Conservation (phyloP, 2,797 vertebrate species). For the Odontamblyopus rebecca region DNA sequence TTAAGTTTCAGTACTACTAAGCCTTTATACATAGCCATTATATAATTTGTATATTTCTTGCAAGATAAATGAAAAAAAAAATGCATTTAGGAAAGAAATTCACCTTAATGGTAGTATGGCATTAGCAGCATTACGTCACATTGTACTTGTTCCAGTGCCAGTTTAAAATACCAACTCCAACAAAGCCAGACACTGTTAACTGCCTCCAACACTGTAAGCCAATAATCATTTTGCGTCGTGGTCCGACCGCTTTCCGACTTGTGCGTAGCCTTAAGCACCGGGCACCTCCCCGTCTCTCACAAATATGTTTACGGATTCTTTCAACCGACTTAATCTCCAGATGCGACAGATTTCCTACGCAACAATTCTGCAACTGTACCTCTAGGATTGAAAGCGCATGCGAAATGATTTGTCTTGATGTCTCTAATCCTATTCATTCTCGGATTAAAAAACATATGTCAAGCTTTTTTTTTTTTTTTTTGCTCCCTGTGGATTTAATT, state of each 20-base stretch:
- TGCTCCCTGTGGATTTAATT: conserved; percentile 29
- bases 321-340: conserved; percentile 16
- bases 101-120: no score
- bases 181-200: neutral
- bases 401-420: conserved; percentile 27
- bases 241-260: neutral
- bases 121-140: neutral
- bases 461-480: conserved; percentile 19
- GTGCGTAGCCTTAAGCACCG: conserved; percentile 10
- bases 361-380: conserved; percentile 19
- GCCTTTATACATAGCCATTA: no score
- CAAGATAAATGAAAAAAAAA: no score
- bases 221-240: conserved; percentile 1
- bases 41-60: no score
- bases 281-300: conserved; percentile 21
- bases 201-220: neutral
- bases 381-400: conserved; percentile 26
- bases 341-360: conserved; percentile 22
- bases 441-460: conserved; percentile 35
- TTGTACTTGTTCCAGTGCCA: neutral
- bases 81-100: no score
- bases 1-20: no score
- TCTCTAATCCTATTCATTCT: conserved; percentile 40
- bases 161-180: neutral
- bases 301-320: conserved; percentile 25